A percentile compares a stretch with the other conserved stretches of the same genome.
These are phyloP conservation scores for Ligdia adustata DNA, from an alignment of 2,888 invertebrate species.

Conservation along the genomic window DNA sequence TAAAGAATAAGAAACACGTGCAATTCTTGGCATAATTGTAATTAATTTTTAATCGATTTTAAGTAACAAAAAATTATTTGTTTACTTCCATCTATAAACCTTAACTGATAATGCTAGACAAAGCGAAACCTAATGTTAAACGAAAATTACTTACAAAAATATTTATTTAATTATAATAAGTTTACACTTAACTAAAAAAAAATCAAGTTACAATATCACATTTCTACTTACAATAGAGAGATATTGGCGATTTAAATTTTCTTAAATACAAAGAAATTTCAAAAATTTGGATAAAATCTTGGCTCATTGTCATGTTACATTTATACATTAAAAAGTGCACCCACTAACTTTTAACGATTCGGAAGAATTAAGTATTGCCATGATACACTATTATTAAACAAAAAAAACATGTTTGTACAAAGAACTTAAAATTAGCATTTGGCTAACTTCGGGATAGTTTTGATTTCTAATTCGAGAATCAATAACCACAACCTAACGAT, in stretches of 20 bases:
- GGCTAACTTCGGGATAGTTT: constrained; percentile 73
- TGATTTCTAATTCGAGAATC: constrained; percentile 51
- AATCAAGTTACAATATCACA: constrained; percentile 84
- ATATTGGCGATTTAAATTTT: constrained; percentile 71
- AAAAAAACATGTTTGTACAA: constrained; percentile 66
- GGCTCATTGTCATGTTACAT: constrained; percentile 64
- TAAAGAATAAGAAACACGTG: constrained; percentile 57
- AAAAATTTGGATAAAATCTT: constrained; percentile 65
- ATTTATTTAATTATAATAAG: constrained; percentile 76
- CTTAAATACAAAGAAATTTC: constrained; percentile 60
- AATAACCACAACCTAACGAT: constrained; percentile 79
- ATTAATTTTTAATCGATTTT: constrained; percentile 82
- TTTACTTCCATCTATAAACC: constrained; percentile 75
- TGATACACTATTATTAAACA: constrained; percentile 53
- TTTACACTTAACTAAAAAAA: constrained; percentile 66
- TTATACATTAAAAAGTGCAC: constrained; percentile 64
- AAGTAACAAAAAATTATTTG: constrained; percentile 80
- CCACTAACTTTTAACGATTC: constrained; percentile 64
- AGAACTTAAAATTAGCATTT: constrained; percentile 72
- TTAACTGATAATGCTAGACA: constrained; percentile 77
- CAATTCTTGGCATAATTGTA: constrained; percentile 82
- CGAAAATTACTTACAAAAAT: constrained; percentile 80
- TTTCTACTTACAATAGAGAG: constrained; percentile 84
- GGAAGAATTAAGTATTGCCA: constrained; percentile 80
- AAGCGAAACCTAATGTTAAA: constrained; percentile 78